Evolutionary conservation across 1,140 invertebrate genomes (phyloP), one percentile per base, ranked within the genome.

Genomic region (Diuraphis noxia): DNA sequence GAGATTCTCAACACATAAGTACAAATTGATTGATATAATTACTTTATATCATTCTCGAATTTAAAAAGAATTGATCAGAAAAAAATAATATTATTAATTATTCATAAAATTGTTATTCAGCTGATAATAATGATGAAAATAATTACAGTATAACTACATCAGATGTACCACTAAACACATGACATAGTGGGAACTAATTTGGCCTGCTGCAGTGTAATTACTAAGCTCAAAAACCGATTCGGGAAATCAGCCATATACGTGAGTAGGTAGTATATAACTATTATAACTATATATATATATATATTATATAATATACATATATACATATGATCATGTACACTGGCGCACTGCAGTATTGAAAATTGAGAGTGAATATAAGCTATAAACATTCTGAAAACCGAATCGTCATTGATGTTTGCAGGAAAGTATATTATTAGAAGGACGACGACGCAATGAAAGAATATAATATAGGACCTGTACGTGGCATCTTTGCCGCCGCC

Each of bases 401-500:
- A 82, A 82, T 81, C 9, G 17, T 63, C 56, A 63, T 63, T 63
- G 56, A 63, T 63, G 56, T 63, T 36, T 79, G 34, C 72, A 79
- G 72, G 21, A 36, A 79, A 19, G 56, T n/a, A n/a, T n/a, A n/a
- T n/a, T n/a, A n/a, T 63, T 63, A 63, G 79, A 81, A 40, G 38
- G 9, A 43, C 81, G 40, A 30, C 23, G 7, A 79, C 38, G 79
- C 79, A 23, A 46, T 21, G n/a, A 43, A 46, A 34, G 84, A 85
- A n/a, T 30, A 40, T 81, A 38, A 79, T 38, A 38, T 81, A 81
- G 36, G 40, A 49, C n/a, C n/a, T 49, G 30, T 87, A 56, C 40
- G 52, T 88, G 36, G 86, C 52, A 25, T 88, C 86, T 88, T 40
- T 34, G 82, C 30, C 86, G 86, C 36, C 86, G 86, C 36, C 86